Evolutionary conservation across 2,113 vertebrate genomes (phyloP), one percentile per base, ranked within the genome.

Genomic region (Mormyrus iriodes): DNA sequence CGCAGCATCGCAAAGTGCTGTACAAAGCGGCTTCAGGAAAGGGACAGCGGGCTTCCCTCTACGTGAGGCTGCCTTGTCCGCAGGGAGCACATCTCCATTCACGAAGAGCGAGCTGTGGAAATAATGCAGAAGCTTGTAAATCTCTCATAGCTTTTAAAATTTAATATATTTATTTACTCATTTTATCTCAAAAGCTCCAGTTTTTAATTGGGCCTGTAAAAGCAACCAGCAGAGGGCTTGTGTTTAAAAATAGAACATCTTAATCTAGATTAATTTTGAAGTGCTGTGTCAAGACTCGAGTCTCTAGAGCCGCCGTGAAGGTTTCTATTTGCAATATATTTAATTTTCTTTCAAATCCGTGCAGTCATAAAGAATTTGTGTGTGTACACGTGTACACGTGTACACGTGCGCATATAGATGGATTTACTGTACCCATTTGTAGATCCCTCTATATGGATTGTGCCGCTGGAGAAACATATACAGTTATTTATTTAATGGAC

Each of bases 231-330:
- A 19, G 73, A 42, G 73, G 35, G 35, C 31, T 79, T 42, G 27
- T 73, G 73, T 42, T 79, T 79, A 79, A 79, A 42, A 79, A 79
- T 79, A 42, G 73, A 42, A 5, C 73, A 79, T 79, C 35, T 79
- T 79, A 79, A 76, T 39, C 31, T 76, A 76, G 69, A 79, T 76
- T 76, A 39, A 76, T 76, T 76, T 15, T 76, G 69, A 76, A 73
- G 65, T 73, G 15, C 31, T 76, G 13, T 79, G 35, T 42, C 13
- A 19, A 76, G 31, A 76, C 15, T 19, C 27, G 2, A 17, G 31
- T 79, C 15, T 79, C 31, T 17, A 19, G 73, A 79, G 58, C 5
- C 3, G 1, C 58, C 21, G 17, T 53, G 17, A 53, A 53, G 24
- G 58, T 61, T 21, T 24, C 21, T 6, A 61, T 39, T 17, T 15